Conservation (phyloP, 2,113 vertebrate genomes). For the Anguilla japonica region DNA sequence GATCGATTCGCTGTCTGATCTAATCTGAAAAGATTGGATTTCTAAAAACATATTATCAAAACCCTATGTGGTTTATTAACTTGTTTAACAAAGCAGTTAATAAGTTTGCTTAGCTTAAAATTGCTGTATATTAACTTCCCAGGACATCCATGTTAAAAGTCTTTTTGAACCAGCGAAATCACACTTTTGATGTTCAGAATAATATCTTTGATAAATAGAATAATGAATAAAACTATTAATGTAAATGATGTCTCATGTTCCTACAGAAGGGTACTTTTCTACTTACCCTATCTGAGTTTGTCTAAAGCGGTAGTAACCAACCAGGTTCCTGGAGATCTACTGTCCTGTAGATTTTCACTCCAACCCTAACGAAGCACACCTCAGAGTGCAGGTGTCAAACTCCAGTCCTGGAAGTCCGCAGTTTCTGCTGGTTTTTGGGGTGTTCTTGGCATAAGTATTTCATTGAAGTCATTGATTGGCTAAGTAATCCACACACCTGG, state of each 20-base stretch:
- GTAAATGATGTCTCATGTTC: not conserved
- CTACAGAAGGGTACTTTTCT: not conserved
- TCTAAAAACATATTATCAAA: conserved; percentile 52
- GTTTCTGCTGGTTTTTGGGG: too few relatives aligned
- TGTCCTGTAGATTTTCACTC: too few relatives aligned
- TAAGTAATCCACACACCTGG: too few relatives aligned
- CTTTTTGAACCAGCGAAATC: not conserved
- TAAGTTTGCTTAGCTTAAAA: conserved; percentile 40
- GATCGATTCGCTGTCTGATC: conserved; percentile 44
- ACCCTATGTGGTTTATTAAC: conserved; percentile 42
- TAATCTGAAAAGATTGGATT: conserved; percentile 49
- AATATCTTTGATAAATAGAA: not conserved
- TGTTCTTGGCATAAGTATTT: too few relatives aligned
- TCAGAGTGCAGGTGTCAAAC: too few relatives aligned
- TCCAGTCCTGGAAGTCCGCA: too few relatives aligned
- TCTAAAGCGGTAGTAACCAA: not conserved
- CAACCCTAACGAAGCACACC: too few relatives aligned
- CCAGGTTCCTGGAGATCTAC: too few relatives aligned
- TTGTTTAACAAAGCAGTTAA: conserved; percentile 53
- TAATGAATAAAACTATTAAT: not conserved
- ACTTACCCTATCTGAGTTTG: not conserved
- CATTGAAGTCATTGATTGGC: too few relatives aligned
- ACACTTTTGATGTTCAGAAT: conserved; percentile 6
- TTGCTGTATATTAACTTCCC: conserved; percentile 36
- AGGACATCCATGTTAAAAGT: conserved; percentile 21